These are phyloP conservation scores for Zaprionus kolodkinae DNA, from an alignment of 1,140 invertebrate genomes.

Conservation along the genomic window DNA sequence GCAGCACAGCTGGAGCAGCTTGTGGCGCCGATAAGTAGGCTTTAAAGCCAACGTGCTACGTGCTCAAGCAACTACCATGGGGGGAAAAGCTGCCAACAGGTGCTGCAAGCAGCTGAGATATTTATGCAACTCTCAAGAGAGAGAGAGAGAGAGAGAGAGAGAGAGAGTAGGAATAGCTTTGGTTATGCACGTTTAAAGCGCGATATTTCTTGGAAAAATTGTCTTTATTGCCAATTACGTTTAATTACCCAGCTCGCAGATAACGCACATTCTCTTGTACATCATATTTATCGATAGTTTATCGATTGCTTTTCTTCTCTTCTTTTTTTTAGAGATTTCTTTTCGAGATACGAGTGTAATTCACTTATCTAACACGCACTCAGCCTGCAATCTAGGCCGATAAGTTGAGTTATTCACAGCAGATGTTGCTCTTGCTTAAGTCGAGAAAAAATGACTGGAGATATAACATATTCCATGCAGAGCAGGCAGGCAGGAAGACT, in stretches of 20 bases:
- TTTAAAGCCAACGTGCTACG: conserved; percentile 23
- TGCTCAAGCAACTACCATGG: conserved; percentile 12
- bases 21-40: conserved; percentile 46
- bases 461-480: conserved; percentile 35
- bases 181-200: not conserved
- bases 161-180: too few species aligned
- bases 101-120: not conserved
- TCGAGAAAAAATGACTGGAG: conserved; percentile 11
- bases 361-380: conserved; percentile 43
- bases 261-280: not conserved
- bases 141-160: not conserved
- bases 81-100: not conserved
- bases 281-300: not conserved
- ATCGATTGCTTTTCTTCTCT: not conserved
- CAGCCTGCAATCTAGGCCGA: conserved; percentile 37
- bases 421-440: conserved; percentile 25
- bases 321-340: not conserved
- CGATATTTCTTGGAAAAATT: not conserved
- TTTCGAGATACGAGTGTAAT: conserved; percentile 16
- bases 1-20: not conserved
- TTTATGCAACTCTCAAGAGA: not conserved
- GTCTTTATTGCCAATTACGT: not conserved
- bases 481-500: conserved; percentile 40
- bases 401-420: conserved; percentile 55
- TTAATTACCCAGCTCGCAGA: not conserved